phyloP scores from a whole-genome alignment of 2,888 invertebrate genomes.

The Caenorhabditis sp. region DNA sequence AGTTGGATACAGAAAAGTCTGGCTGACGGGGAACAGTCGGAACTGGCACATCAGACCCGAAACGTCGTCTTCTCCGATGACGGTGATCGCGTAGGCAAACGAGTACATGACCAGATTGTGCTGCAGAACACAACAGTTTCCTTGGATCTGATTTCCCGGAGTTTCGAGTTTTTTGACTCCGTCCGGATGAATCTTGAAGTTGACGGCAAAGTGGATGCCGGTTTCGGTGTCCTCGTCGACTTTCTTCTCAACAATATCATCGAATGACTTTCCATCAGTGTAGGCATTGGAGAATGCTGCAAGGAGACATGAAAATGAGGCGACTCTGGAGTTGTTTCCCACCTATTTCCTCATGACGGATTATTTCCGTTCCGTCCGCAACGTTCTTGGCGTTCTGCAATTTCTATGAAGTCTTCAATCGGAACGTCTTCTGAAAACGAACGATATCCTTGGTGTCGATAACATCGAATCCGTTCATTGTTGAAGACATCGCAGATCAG shows the following conservation, averaged over 20 bases:
- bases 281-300: slow-evolving; percentile 62
- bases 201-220: slow-evolving; percentile 56
- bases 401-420: no score
- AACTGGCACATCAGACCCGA: slow-evolving; percentile 39
- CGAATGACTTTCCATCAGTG: slow-evolving; percentile 64
- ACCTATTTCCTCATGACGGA: slow-evolving; percentile 57
- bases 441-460: slow-evolving; percentile 42
- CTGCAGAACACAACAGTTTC: slow-evolving; percentile 58
- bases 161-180: slow-evolving; percentile 57
- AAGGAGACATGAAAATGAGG: background rate
- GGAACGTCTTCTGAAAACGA: background rate
- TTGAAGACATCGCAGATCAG: slow-evolving; percentile 15
- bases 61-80: slow-evolving; percentile 36
- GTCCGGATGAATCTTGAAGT: slow-evolving; percentile 68
- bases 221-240: slow-evolving; percentile 14
- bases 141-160: slow-evolving; percentile 53
- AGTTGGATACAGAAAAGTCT: slow-evolving; percentile 50
- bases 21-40: slow-evolving; percentile 32
- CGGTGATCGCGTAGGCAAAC: slow-evolving; percentile 45
- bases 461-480: slow-evolving; percentile 49
- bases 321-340: no score
- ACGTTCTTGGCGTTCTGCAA: slow-evolving; percentile 44
- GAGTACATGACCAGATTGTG: slow-evolving; percentile 65
- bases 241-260: slow-evolving; percentile 41
- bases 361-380: slow-evolving; percentile 50